These are phyloP conservation scores for Potamarius usumacintae DNA, from an alignment of 2,113 vertebrate species.

Conservation along the genomic window DNA sequence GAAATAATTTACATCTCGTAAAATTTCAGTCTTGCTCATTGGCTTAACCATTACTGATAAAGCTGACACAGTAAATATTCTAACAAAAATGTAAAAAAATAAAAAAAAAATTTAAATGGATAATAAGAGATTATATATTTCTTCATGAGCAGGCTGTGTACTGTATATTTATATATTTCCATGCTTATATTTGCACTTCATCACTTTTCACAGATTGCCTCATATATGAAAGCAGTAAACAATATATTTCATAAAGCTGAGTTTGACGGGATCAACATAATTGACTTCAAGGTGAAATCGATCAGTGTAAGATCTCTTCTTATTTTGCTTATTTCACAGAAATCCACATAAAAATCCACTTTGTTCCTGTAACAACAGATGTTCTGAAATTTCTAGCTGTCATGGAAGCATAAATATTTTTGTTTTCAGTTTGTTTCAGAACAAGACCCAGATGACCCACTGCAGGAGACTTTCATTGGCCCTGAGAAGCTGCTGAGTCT, in stretches of 20 bases:
- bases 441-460: slow-evolving; percentile 62
- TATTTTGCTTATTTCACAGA: not conserved
- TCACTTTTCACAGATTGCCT: slow-evolving; percentile 66
- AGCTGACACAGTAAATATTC: not conserved
- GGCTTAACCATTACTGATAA: not conserved
- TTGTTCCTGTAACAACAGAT: not conserved
- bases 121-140: not conserved
- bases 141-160: not conserved
- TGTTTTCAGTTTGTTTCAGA: slow-evolving; percentile 64
- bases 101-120: not conserved
- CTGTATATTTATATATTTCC: not conserved
- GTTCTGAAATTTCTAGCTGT: not conserved
- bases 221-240: slow-evolving; percentile 75
- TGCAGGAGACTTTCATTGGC: slow-evolving; percentile 68
- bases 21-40: not conserved
- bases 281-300: slow-evolving; percentile 81
- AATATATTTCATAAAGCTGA: slow-evolving; percentile 73
- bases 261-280: slow-evolving; percentile 72
- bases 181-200: not conserved
- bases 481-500: slow-evolving; percentile 78
- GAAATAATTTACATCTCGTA: not conserved
- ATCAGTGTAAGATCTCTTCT: slow-evolving; percentile 68
- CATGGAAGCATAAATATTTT: not conserved
- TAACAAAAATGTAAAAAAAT: not conserved
- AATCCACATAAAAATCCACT: not conserved